A percentile compares a stretch with the other conserved stretches of the same genome.
Conservation (phyloP, 1,140 invertebrate genomes). For the Macrosteles quadrilineatus region DNA sequence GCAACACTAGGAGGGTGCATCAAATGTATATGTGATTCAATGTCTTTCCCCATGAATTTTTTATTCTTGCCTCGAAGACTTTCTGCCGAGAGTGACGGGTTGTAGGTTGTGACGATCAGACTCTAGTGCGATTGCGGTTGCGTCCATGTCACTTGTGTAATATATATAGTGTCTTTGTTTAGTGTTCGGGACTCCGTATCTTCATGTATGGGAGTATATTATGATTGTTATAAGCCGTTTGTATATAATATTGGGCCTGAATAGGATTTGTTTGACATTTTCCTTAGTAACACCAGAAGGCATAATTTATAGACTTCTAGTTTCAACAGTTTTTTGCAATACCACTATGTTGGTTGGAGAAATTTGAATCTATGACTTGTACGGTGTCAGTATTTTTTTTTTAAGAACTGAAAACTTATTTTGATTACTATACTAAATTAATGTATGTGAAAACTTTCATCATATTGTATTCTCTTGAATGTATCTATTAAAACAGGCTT, state of each 20-base stretch:
- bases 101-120: conserved; percentile 8
- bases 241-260: conserved; percentile 22
- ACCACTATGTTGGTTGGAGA: too few relatives aligned
- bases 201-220: conserved; percentile 21
- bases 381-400: too few relatives aligned
- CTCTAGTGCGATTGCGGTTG: conserved; percentile 12
- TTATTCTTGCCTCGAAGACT: conserved; percentile 22
- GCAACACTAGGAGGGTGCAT: conserved; percentile 14
- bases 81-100: conserved; percentile 2
- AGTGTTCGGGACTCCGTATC: conserved; percentile 21
- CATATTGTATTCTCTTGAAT: too few relatives aligned
- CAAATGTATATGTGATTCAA: conserved; percentile 26
- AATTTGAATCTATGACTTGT: too few relatives aligned
- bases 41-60: conserved; percentile 21
- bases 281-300: conserved; percentile 19
- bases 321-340: conserved; percentile 13
- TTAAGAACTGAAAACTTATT: too few relatives aligned
- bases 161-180: conserved; percentile 22
- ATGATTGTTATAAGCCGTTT: conserved; percentile 27
- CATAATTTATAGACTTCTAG: conserved; percentile 1
- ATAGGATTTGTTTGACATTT: conserved; percentile 21
- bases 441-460: too few relatives aligned
- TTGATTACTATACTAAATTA: too few relatives aligned
- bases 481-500: too few relatives aligned
- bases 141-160: conserved; percentile 8